Base-by-base conservation (phyloP, 2,113 vertebrate genomes). In the Corythaeola cristata region DNA sequence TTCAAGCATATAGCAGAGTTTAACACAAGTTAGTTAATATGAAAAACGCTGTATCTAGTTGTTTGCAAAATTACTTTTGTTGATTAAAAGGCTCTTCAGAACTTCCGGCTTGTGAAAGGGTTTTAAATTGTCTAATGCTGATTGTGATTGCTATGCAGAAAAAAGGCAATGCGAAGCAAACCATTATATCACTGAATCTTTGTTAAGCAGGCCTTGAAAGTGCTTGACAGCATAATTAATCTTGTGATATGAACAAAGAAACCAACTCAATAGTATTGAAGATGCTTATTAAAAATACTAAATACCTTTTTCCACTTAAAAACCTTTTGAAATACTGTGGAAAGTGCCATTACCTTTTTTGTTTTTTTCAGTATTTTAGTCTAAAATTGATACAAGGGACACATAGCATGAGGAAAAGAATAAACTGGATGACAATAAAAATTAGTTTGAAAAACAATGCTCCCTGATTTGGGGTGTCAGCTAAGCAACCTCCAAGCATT, bases 181-280 rank as follows among this genome's bases (percentile, higher is more conserved):
- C 98, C 99, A 99, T 99, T 99, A 99, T 99, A 99, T 99, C 99
- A 99, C 98, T 99, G 99, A 99, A 99, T 99, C 99, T 99, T 99
- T 99, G 99, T 99, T 99, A 99, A 99, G 99, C 99, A 99, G 99
- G 99, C 99, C 99, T 99, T 99, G 99, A 99, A 99, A 99, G 98
- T 98, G 98, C 97, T 99, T 99, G 99, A 99, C 99, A 99, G 99
- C 99, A 99, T 99, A 99, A 99, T 99, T 99, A 99, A 99, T 99
- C 99, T 99, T 99, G 98, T 99, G 99, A 99, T 99, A 99, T 99
- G 99, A 99, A 99, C 99, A 99, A 99, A 99, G 99, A 99, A 99
- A 99, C 99, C 99, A 98, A 99, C 99, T 99, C 99, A 99, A 99
- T 99, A 99, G 99, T 99, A 99, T 99, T 99, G 99, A 99, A 99